Conservation (phyloP, 2,113 vertebrate species). For the Dasyurus viverrinus region DNA sequence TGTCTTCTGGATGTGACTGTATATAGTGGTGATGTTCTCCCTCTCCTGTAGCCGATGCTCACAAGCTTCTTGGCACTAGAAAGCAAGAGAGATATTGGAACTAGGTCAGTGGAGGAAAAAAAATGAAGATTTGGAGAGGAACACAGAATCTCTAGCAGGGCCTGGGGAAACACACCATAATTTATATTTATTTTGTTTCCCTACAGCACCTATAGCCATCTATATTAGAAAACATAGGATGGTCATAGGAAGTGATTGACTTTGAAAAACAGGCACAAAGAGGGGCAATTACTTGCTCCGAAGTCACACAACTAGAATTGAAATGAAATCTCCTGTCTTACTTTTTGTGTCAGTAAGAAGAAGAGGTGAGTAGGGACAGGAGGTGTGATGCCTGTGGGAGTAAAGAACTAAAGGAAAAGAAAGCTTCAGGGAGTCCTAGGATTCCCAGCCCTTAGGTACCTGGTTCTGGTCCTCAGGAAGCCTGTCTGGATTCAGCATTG, state of each 20-base stretch:
- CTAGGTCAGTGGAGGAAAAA: neutral
- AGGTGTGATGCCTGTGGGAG: neutral
- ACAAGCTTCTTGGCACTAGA: neutral
- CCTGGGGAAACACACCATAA: neutral
- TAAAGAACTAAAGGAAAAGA: neutral
- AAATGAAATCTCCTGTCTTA: neutral
- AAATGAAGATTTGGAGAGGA: neutral
- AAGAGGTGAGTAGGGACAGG: neutral
- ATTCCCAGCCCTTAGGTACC: neutral
- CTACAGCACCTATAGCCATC: neutral
- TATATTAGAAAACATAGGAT: neutral
- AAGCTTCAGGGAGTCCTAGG: neutral
- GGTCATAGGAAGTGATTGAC: neutral
- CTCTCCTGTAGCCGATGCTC: neutral
- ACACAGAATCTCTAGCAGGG: neutral
- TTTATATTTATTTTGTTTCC: neutral
- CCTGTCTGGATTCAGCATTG: neutral
- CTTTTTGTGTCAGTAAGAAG: neutral
- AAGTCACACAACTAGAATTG: neutral
- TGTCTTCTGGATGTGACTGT: neutral
- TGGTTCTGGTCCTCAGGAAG: neutral
- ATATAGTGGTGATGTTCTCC: neutral
- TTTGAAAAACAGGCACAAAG: neutral
- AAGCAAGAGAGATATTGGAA: neutral
- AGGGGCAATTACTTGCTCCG: neutral